Conservation (phyloP, 1,140 invertebrate genomes). For the Hyphantria cunea region DNA sequence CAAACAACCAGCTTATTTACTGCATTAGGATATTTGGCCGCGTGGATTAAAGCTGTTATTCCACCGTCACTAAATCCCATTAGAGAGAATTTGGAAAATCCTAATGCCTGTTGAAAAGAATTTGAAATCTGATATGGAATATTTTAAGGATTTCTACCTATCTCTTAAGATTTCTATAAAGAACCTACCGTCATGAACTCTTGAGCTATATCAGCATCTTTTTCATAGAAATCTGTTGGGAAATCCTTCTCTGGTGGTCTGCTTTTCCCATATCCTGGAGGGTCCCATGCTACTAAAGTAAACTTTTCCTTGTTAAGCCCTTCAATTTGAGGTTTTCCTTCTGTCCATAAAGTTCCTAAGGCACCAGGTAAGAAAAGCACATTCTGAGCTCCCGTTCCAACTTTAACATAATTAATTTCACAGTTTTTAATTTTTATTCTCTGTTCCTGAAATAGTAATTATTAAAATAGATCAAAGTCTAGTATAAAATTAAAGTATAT, state of each 20-base stretch:
- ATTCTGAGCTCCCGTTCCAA: constrained; percentile 86
- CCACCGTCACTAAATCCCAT: constrained; percentile 96
- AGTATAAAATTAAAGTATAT: neutral
- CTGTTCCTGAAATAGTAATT: constrained; percentile 55
- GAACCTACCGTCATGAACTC: constrained; percentile 87
- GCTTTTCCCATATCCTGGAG: constrained; percentile 93
- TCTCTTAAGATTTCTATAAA: neutral
- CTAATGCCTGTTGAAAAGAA: constrained; percentile 77
- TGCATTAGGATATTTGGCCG: constrained; percentile 85
- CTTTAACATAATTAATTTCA: constrained; percentile 87
- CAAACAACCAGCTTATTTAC: constrained; percentile 90
- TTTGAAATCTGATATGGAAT: neutral
- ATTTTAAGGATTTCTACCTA: too few relatives aligned
- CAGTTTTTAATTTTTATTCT: constrained; percentile 83
- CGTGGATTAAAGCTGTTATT: constrained; percentile 89
- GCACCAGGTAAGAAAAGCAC: constrained; percentile 90
- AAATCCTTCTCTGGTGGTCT: constrained; percentile 89
- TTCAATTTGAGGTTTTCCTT: constrained; percentile 91
- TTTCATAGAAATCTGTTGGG: constrained; percentile 86
- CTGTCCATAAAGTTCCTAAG: constrained; percentile 89
- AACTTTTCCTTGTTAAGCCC: constrained; percentile 86
- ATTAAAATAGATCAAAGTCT: neutral
- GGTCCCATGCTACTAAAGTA: constrained; percentile 92
- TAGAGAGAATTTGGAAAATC: constrained; percentile 88
- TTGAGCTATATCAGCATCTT: constrained; percentile 88